Evolutionary conservation across 1,140 invertebrate genomes (phyloP), one percentile per base, ranked within the genome.

Genomic region (Diploscapter pachys): DNA sequence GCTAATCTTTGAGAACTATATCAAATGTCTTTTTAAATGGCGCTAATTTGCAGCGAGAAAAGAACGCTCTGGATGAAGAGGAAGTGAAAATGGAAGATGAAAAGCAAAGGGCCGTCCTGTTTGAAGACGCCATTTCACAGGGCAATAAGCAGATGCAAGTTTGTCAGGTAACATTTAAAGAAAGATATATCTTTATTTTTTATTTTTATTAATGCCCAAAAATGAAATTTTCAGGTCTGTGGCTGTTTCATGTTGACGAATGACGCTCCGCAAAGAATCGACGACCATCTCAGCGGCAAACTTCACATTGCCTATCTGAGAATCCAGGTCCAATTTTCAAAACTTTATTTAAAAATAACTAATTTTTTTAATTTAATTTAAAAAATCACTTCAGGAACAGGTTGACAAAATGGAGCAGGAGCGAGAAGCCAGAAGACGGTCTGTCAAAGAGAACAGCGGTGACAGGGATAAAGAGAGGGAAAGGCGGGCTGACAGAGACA

Each of bases 211-310:
- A 1, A 31, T 31, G 31, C 31, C 1, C 1, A 31, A 31, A 31
- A 31, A 31, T 31, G 31, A 31, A 31, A 5, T 49, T 50, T 72
- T 71, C 54, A 94, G 81, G 93, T 97, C 2, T 99, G 96, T 88
- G 96, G 95, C 4, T 95, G 95, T 6, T 96, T 98, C 87, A 89
- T 98, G n/a, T 96, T 99, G 81, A 94, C 98, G n/a, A 95, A 89
- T 4, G 95, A 98, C 88, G 95, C 95, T 3, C 95, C 96, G 83
- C 94, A 96, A 82, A 89, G 96, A 78, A 94, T 98, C 77, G 95
- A 98, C 84, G 96, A 98, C 87, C 95, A 98, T 89, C 88, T 98
- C 53, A 95, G 93, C 90, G 96, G 95, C 4, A 98, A 98, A 54
- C 53, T 76, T n/a, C 75, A 76, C 48, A 71, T 76, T 8, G 75